Percentiles rank a stretch among this genome's conserved stretches.
Conservation (phyloP, 2,113 vertebrate genomes). For the Lucifuga dentata region DNA sequence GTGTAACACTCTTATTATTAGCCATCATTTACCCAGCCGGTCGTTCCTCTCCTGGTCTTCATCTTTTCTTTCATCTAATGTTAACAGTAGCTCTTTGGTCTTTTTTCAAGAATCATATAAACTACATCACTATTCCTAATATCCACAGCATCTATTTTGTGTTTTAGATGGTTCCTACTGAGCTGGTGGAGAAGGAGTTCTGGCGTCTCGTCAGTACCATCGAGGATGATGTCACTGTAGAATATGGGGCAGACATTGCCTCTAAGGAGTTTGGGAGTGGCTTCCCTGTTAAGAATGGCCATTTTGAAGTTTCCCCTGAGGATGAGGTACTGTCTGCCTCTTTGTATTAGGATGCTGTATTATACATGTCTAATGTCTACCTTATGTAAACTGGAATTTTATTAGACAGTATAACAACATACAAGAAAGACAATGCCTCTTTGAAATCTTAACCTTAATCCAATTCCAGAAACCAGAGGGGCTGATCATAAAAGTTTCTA, state of each 20-base stretch:
- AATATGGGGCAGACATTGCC: slow-evolving; percentile 98
- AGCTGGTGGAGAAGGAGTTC: slow-evolving; percentile 98
- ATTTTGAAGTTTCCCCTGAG: slow-evolving; percentile 88
- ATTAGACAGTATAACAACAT: no score
- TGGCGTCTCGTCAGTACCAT: slow-evolving; percentile 98
- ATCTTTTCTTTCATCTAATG: no score
- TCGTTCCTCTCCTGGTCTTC: no score
- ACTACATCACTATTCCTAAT: not conserved
- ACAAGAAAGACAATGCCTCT: no score
- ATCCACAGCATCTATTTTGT: not conserved
- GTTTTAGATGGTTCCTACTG: slow-evolving; percentile 96
- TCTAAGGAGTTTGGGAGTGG: slow-evolving; percentile 99
- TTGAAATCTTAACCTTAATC: no score
- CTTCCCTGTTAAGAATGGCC: slow-evolving; percentile 91
- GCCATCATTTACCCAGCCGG: no score
- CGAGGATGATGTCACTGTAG: slow-evolving; percentile 97
- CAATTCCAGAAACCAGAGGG: no score
- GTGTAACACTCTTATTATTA: no score
- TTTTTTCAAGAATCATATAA: no score
- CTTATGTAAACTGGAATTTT: no score
- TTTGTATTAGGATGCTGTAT: not conserved
- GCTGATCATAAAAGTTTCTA: no score
- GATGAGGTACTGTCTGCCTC: slow-evolving; percentile 87
- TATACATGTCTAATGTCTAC: not conserved
- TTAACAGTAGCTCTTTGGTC: no score